These are phyloP conservation scores for Sebastes variabilis DNA, from an alignment of 2,797 vertebrate genomes.

Conservation along the genomic window DNA sequence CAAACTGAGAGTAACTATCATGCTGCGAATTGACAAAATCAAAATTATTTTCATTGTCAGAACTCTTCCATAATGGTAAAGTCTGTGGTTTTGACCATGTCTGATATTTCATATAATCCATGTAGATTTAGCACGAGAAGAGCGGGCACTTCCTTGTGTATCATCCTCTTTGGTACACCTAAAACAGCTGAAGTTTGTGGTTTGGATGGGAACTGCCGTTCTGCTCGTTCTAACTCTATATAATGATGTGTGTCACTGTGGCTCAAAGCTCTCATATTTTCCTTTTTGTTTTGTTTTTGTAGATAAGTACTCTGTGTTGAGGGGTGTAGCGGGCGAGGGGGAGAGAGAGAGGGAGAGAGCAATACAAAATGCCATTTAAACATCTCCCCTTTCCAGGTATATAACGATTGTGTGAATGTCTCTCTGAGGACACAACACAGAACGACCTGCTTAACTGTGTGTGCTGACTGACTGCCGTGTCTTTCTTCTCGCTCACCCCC, in stretches of 20 bases:
- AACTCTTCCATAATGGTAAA: conserved; percentile 75
- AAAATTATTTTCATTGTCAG: conserved; percentile 55
- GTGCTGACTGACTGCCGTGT: conserved; percentile 84
- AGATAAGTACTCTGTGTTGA: conserved; percentile 90
- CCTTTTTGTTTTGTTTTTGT: conserved; percentile 83
- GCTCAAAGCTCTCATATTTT: conserved; percentile 78
- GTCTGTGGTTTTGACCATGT: conserved; percentile 77
- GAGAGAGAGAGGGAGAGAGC: conserved; percentile 80
- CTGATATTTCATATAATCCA: conserved; percentile 65
- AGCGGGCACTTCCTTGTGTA: conserved; percentile 49
- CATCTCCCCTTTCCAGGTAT: conserved; percentile 88
- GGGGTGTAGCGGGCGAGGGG: conserved; percentile 84
- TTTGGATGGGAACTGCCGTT: conserved; percentile 31
- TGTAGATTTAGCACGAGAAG: conserved; percentile 73
- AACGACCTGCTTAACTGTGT: conserved; percentile 78
- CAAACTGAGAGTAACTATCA: background rate
- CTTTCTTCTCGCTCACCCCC: conserved; percentile 83
- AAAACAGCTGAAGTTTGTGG: conserved; percentile 8
- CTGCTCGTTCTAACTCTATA: conserved; percentile 72
- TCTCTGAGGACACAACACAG: conserved; percentile 77
- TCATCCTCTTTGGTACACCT: conserved; percentile 2
- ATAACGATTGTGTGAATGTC: conserved; percentile 78
- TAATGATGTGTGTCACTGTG: conserved; percentile 76
- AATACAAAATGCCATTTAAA: conserved; percentile 87
- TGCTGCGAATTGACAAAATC: background rate